Evolutionary conservation across 1,140 invertebrate species (phyloP).

Genomic region (Philotrypesis tridentata): DNA sequence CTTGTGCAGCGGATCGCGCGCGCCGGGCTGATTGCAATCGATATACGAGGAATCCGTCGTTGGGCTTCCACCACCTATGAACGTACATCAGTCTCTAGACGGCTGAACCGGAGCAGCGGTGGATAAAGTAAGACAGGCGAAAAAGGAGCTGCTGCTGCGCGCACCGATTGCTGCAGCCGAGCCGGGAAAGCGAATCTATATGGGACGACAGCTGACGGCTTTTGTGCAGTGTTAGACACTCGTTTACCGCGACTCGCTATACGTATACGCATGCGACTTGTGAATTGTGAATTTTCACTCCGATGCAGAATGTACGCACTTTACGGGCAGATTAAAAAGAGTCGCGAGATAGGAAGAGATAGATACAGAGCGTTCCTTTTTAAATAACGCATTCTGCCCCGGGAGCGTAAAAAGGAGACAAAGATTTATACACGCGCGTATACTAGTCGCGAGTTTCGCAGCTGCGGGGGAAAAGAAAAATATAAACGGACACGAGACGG

Average conservation of each 20-base stretch:
- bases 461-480: no score
- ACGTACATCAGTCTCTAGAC: not conserved
- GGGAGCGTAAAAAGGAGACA: not conserved
- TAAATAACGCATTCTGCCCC: not conserved
- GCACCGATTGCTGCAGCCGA: not conserved
- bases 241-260: not conserved
- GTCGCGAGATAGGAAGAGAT: not conserved
- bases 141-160: not conserved
- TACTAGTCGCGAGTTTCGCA: no score
- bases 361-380: not conserved
- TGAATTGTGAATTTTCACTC: not conserved
- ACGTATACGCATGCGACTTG: no score
- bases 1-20: not conserved
- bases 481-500: not conserved
- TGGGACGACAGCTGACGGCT: no score
- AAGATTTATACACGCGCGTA: not conserved
- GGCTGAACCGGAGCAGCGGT: constrained; percentile 4
- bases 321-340: no score
- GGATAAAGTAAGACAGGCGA: constrained; percentile 41
- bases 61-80: not conserved
- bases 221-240: not conserved
- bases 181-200: not conserved
- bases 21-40: constrained; percentile 48
- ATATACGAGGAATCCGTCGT: constrained; percentile 17
- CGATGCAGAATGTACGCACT: no score